Conservation (phyloP, 2,113 vertebrate species). For the Pseudopipra pipra region DNA sequence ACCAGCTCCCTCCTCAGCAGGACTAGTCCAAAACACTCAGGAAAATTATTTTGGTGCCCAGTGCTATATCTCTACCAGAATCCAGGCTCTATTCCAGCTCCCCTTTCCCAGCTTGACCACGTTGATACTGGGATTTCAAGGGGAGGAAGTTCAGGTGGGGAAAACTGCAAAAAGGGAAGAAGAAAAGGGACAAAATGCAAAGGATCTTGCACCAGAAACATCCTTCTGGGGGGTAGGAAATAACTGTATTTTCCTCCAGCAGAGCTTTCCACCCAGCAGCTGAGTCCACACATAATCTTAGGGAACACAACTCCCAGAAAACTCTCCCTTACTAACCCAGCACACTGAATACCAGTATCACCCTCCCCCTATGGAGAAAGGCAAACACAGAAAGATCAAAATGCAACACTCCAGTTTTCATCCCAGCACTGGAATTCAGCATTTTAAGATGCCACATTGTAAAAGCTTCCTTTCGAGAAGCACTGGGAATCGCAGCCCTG, state of each 20-base stretch:
- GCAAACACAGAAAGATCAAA: accelerated
- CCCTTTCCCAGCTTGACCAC: not conserved
- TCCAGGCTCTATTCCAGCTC: not conserved
- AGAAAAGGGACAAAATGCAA: not conserved
- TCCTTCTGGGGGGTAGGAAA: not conserved
- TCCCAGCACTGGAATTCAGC: accelerated
- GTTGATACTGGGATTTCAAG: accelerated
- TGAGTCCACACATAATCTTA: accelerated
- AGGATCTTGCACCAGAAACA: not conserved
- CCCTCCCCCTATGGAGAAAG: accelerated
- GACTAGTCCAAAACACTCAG: not conserved
- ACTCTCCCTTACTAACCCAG: not conserved
- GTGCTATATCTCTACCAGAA: accelerated
- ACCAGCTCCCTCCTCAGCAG: not conserved
- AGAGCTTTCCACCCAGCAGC: not conserved
- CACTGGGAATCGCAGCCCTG: accelerated
- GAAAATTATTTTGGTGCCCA: not conserved
- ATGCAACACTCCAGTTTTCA: accelerated
- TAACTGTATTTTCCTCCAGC: not conserved
- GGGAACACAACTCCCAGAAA: not conserved
- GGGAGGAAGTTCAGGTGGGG: not conserved
- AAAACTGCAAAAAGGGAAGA: not conserved
- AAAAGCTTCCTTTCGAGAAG: not conserved
- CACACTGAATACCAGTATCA: accelerated
- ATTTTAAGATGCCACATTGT: accelerated